phyloP scores from a whole-genome alignment of 2,113 vertebrate genomes.

The Vimba vimba region DNA sequence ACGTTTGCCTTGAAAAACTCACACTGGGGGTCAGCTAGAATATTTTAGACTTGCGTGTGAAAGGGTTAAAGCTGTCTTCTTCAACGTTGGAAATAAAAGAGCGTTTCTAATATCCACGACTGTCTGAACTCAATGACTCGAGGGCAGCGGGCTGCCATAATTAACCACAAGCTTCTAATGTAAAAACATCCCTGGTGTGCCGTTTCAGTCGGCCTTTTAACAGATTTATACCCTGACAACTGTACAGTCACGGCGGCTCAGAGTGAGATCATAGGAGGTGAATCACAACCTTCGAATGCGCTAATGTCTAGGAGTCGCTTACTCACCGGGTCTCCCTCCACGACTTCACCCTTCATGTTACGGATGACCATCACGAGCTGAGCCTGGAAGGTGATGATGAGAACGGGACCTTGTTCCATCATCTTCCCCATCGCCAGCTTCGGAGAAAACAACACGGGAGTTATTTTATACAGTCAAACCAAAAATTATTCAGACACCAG shows the following conservation, averaged over 20 bases:
- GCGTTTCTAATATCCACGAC: not conserved
- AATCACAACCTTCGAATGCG: not conserved
- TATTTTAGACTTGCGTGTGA: too few relatives aligned
- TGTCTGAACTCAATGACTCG: not conserved
- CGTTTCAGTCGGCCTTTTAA: not conserved
- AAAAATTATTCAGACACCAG: too few relatives aligned
- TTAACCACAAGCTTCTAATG: not conserved
- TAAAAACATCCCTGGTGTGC: not conserved
- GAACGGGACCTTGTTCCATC: slow-evolving; percentile 97
- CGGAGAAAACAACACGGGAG: not conserved
- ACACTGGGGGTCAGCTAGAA: too few relatives aligned
- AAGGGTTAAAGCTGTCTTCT: too few relatives aligned
- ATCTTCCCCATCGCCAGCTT: slow-evolving; percentile 98
- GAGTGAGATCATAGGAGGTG: too few relatives aligned
- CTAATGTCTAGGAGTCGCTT: not conserved
- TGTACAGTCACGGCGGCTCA: not conserved
- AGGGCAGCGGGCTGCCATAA: not conserved
- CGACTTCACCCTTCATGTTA: slow-evolving; percentile 87
- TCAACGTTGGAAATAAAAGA: not conserved
- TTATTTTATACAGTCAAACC: not conserved
- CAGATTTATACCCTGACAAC: not conserved
- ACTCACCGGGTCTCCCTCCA: slow-evolving; percentile 95
- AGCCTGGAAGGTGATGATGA: slow-evolving; percentile 97
- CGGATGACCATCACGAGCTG: slow-evolving; percentile 92
- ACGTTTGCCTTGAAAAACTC: too few relatives aligned